Percentiles rank a stretch among this genome's conserved stretches.
These are phyloP conservation scores for Protobothrops mucrosquamatus DNA, from an alignment of 2,113 vertebrate species.

Conservation along the genomic window DNA sequence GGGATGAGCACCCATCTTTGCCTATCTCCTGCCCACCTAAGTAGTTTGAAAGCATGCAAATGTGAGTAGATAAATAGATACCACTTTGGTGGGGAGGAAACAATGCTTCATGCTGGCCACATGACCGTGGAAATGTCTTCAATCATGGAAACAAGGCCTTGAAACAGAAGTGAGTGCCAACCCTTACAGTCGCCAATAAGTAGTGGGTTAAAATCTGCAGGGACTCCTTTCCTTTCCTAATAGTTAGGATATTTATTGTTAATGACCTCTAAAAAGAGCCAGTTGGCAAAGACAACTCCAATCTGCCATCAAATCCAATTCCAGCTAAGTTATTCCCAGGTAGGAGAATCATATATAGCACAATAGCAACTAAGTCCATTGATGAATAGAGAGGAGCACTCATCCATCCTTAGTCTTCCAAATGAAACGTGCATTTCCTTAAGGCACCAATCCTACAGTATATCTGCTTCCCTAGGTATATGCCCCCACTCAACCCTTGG, in stretches of 20 bases:
- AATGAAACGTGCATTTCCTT: neutral
- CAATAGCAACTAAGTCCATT: neutral
- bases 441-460: neutral
- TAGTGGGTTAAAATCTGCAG: neutral
- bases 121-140: neutral
- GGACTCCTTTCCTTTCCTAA: neutral
- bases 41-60: neutral
- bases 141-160: neutral
- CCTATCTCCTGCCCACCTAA: neutral
- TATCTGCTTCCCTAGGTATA: neutral
- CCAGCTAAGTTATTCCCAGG: neutral
- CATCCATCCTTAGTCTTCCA: neutral
- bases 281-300: neutral
- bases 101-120: neutral
- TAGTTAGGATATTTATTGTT: neutral
- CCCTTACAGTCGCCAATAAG: neutral
- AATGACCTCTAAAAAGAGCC: neutral
- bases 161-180: neutral
- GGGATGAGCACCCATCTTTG: neutral
- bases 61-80: neutral
- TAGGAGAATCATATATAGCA: neutral
- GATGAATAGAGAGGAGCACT: neutral
- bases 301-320: neutral
- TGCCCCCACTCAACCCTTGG: neutral
- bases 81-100: neutral